Evolutionary conservation across 2,113 vertebrate genomes (phyloP).

Genomic region (Alces alces): DNA sequence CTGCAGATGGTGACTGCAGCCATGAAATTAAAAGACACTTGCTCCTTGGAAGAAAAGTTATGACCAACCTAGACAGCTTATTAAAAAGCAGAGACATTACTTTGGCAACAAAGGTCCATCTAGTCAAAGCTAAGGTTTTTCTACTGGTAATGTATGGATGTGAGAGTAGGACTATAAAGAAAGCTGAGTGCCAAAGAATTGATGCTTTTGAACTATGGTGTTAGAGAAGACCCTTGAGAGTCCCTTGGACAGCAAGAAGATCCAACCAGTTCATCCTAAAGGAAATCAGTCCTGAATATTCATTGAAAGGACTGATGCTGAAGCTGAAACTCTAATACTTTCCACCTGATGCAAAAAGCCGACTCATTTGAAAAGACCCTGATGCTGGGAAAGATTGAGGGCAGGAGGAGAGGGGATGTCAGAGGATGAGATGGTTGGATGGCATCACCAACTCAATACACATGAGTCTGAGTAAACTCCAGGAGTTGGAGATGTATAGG

Average conservation of each 20-base stretch:
- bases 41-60: not conserved
- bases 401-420: not conserved
- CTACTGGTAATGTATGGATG: not conserved
- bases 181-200: not conserved
- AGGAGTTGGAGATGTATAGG: accelerated
- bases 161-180: not conserved
- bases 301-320: not conserved
- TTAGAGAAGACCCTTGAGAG: not conserved
- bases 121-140: not conserved
- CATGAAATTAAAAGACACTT: not conserved
- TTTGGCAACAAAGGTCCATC: not conserved
- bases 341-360: not conserved
- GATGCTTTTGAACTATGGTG: not conserved
- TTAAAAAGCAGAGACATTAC: not conserved
- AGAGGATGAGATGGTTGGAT: not conserved
- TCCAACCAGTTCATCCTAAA: not conserved
- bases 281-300: not conserved
- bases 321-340: not conserved
- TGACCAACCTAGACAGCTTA: not conserved
- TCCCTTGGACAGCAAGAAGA: not conserved
- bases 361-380: not conserved
- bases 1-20: not conserved
- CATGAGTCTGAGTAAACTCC: not conserved
- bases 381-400: not conserved
- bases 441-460: not conserved